Evolutionary conservation across 2,113 vertebrate species (phyloP).

Genomic region (Perca flavescens): DNA sequence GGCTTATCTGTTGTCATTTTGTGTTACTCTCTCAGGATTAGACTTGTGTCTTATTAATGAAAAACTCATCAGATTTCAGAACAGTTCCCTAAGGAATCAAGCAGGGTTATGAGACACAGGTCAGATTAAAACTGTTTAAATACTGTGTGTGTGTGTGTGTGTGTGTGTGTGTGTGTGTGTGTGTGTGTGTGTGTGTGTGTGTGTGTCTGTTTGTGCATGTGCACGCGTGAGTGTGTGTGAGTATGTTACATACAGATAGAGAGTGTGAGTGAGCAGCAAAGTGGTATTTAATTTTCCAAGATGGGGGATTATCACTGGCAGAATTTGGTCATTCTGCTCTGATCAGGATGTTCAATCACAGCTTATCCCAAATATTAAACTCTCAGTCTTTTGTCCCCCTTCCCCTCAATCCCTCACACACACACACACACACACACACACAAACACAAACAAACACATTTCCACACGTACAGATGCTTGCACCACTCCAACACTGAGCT

Average conservation of each 20-base stretch:
- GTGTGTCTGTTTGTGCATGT: slow-evolving; percentile 29
- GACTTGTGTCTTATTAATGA: slow-evolving; percentile 82
- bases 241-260: slow-evolving; percentile 17
- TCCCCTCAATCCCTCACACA: slow-evolving; percentile 32
- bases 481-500: slow-evolving; percentile 51
- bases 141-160: slow-evolving; percentile 7
- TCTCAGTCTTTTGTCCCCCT: slow-evolving; percentile 74
- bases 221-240: slow-evolving; percentile 16
- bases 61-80: slow-evolving; percentile 85
- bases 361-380: slow-evolving; percentile 83
- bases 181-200: slow-evolving; percentile 30
- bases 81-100: slow-evolving; percentile 69
- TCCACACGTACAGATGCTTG: slow-evolving; percentile 26
- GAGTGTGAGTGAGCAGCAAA: slow-evolving; percentile 51
- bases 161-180: slow-evolving; percentile 7
- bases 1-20: slow-evolving; percentile 81
- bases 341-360: slow-evolving; percentile 82
- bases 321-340: slow-evolving; percentile 79
- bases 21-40: slow-evolving; percentile 79
- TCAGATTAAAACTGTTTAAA: slow-evolving; percentile 65
- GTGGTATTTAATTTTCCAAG: slow-evolving; percentile 82
- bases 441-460: slow-evolving; percentile 17
- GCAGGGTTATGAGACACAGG: slow-evolving; percentile 80
- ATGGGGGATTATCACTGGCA: slow-evolving; percentile 79
- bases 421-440: slow-evolving; percentile 41